Evolutionary conservation across 2,888 invertebrate genomes (phyloP).

Genomic region (Branchipolynoe longqiensis): DNA sequence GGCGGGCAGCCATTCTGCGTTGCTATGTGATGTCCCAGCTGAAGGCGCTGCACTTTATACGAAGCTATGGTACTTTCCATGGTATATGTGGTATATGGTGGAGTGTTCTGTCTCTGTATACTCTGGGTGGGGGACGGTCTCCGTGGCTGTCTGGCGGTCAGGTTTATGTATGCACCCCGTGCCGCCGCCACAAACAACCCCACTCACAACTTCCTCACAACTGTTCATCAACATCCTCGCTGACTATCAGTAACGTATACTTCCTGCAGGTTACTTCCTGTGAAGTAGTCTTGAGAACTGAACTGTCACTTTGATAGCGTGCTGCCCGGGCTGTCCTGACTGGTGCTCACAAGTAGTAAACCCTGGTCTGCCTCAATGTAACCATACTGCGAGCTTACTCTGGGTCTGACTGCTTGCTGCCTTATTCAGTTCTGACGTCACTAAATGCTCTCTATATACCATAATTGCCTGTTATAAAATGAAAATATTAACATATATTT

Average conservation of each 20-base stretch:
- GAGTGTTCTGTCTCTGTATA: slow-evolving; percentile 38
- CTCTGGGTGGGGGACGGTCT: neutral
- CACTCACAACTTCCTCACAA: slow-evolving; percentile 27
- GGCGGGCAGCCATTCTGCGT: too few relatives aligned
- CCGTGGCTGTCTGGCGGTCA: neutral
- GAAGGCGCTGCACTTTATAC: too few relatives aligned
- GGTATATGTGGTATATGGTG: too few relatives aligned
- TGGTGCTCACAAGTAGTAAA: slow-evolving; percentile 45
- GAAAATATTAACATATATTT: slow-evolving; percentile 56
- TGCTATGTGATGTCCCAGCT: slow-evolving; percentile 23
- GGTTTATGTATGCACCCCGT: too few relatives aligned
- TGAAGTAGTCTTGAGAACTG: slow-evolving; percentile 53
- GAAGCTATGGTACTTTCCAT: too few relatives aligned
- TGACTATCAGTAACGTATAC: slow-evolving; percentile 50
- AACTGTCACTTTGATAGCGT: slow-evolving; percentile 45
- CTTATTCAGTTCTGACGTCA: slow-evolving; percentile 49
- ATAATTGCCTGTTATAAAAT: slow-evolving; percentile 59
- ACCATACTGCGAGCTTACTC: slow-evolving; percentile 51
- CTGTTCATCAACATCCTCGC: slow-evolving; percentile 54
- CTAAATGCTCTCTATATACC: slow-evolving; percentile 57
- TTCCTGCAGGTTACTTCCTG: slow-evolving; percentile 43
- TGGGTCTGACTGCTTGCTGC: slow-evolving; percentile 55
- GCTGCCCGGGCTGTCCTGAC: slow-evolving; percentile 51
- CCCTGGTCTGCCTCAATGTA: slow-evolving; percentile 52
- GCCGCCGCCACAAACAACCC: slow-evolving; percentile 30